A percentile compares a stretch with the other conserved stretches of the same genome.
These are phyloP conservation scores for Thalassoma bifasciatum DNA, from an alignment of 2,113 vertebrate genomes.

Conservation along the genomic window DNA sequence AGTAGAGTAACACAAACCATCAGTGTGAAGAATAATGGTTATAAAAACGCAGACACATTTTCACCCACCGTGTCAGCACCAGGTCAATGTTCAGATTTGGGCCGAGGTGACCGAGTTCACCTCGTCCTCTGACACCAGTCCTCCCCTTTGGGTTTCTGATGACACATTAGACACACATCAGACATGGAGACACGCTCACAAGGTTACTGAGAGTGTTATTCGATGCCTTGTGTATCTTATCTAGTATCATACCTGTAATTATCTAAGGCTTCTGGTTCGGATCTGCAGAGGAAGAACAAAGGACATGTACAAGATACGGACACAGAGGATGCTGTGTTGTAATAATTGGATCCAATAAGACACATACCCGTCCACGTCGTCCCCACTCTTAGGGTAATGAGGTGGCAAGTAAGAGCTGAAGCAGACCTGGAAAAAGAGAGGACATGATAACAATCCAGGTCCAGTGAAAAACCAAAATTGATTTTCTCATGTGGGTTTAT, in stretches of 20 bases:
- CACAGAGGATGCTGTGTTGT: background rate
- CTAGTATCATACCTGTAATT: constrained; percentile 72
- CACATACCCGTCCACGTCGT: constrained; percentile 66
- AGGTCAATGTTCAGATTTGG: constrained; percentile 88
- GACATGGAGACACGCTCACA: constrained; percentile 6
- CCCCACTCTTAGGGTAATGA: constrained; percentile 58
- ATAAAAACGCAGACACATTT: background rate
- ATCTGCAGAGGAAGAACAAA: constrained; percentile 56
- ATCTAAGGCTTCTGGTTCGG: constrained; percentile 50
- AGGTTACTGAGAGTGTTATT: background rate
- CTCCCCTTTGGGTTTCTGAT: constrained; percentile 92
- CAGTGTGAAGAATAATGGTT: background rate
- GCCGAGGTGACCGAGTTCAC: constrained; percentile 86
- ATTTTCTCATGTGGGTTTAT: background rate
- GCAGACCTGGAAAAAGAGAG: constrained; percentile 78
- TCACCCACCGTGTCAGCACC: constrained; percentile 87
- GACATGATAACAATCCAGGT: background rate
- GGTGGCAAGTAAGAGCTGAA: constrained; percentile 86
- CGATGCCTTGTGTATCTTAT: constrained; percentile 4
- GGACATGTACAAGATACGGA: background rate
- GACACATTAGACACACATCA: constrained; percentile 29
- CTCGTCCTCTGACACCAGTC: constrained; percentile 89
- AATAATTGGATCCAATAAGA: background rate
- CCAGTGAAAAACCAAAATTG: background rate
- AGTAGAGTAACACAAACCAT: background rate